Percentiles rank a stretch among this genome's conserved stretches.
Conservation (phyloP, 2,113 vertebrate genomes). For the Lamprotornis superbus region DNA sequence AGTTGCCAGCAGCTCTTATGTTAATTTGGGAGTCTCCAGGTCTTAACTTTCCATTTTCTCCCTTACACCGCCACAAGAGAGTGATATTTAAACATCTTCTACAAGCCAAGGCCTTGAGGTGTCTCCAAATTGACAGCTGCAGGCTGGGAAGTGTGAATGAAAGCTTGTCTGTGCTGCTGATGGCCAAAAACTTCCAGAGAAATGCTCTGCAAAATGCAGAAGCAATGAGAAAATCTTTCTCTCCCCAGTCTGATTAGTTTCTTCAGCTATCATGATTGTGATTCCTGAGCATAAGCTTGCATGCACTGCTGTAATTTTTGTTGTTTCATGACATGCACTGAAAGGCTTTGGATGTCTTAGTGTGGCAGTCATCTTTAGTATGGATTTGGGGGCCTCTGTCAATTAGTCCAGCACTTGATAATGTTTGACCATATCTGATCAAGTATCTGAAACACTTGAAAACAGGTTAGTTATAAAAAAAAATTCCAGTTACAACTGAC, state of each 20-base stretch:
- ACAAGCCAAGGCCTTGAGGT: constrained; percentile 81
- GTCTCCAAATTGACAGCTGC: constrained; percentile 87
- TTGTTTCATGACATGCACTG: neutral
- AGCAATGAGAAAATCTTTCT: neutral
- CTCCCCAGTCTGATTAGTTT: neutral
- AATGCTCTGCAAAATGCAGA: constrained; percentile 6
- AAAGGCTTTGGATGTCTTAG: neutral
- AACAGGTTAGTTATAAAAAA: constrained; percentile 64
- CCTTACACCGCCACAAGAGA: constrained; percentile 76
- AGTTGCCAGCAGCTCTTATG: neutral
- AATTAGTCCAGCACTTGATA: constrained; percentile 82
- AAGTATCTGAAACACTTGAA: constrained; percentile 71
- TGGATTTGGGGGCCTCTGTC: constrained; percentile 65
- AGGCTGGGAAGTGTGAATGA: constrained; percentile 86
- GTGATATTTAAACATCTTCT: constrained; percentile 89
- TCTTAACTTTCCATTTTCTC: neutral
- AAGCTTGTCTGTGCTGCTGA: constrained; percentile 83
- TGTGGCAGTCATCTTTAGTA: neutral
- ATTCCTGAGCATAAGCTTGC: neutral
- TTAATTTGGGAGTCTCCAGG: neutral
- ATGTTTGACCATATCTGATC: constrained; percentile 77
- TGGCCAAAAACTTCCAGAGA: constrained; percentile 84
- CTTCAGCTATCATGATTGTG: neutral
- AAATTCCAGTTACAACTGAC: neutral
- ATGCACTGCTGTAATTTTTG: neutral